Base-by-base conservation (phyloP, 2,797 vertebrate species). In the Mormyrops boulengeri region DNA sequence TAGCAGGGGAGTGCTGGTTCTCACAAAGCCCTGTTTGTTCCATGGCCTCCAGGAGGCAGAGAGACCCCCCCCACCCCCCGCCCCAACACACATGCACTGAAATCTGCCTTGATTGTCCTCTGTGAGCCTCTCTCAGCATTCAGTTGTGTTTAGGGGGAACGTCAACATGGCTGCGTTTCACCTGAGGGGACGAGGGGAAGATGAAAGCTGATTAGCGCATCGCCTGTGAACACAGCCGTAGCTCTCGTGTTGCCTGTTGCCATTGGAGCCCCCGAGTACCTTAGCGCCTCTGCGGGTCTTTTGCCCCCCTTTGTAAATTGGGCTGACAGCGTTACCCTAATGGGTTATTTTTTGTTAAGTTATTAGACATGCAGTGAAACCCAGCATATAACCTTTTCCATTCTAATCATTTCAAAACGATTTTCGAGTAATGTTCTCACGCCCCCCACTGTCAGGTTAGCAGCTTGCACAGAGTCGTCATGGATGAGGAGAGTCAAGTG, bases 21-120 rank as follows among this genome's bases (percentile, higher is more conserved):
- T 92, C 85, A 94, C 93, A 95, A 93, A 94, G 92, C 11, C 53
- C 85, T 90, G 91, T 93, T 95, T 96, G 93, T 96, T 94, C 90
- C 5, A 91, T 87, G 94, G 94, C 93, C 90, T 94, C 91, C 34
- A 73, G 47, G 88, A 57, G 30, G 17, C 22, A 77, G 22, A 87
- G 12, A 85, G 34, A 90, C 38, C 53, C 41, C 47, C 62, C 26
- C 38, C 53, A 22, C 47, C 62, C 26, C n/a, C 52, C 19, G n/a
- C 44, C 77, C 86, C 89, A 87, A 6, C 69, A 11, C 12, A 47
- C 14, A 69, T 9, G 4, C 34, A 77, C 62, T 9, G 85, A 34
- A 80, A 82, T 80, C 77, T 49, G 41, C 30, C 12, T 73, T 73
- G 44, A 84, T 22, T 44, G 44, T 90, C 66, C 85, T 17, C 66